Base-by-base conservation (phyloP, 1,140 invertebrate genomes). In the Epicauta chinensis region DNA sequence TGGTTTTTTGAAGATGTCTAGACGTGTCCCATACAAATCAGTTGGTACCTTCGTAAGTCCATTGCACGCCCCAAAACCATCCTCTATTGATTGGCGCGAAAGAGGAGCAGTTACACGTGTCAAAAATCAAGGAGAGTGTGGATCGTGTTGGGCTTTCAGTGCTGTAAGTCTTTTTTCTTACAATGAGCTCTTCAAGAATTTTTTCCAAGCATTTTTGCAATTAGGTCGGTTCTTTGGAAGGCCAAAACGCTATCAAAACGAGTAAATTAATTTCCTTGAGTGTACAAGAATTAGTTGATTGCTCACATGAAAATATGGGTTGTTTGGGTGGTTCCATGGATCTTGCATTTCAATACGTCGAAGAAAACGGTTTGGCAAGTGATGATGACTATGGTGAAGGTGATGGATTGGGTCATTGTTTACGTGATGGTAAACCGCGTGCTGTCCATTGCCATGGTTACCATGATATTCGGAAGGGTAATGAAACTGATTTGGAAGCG, bases 221-320 rank as follows among this genome's bases (percentile, higher is more conserved):
- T 4, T 7, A 23, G 23, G 97, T 92, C 55, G 96, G 93, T 14
- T 75, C 95, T 0, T 72, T 98, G 16, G 95, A 98, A 77, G 93
- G 89, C 4, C 23, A 13, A 94, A 97, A 71, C 30, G 39, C 39
- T 12, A 30, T 51, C 17, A 12, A 10, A 66, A 83, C 77, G 16
- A 87, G 87, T 42, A 77, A 80, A 47, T 75, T 98, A 13, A 78
- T 93, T 7, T 92, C 90, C 3, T 79, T 98, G 0, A 94, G 91
- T 58, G 94, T 97, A 75, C 95, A 98, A 75, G 97, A 98, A 71
- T 75, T 98, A 40, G 79, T 98, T 16, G 96, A 98, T 75, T 98
- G 96, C 67, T 94, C 91, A 2, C 61, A 65, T 40, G 93, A 92
- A 9, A 97, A 98, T 73, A 80, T 92, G 67, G 95, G 95, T 37